phyloP scores from a whole-genome alignment of 2,113 vertebrate species.

The human region GRCh38 chr6:96225001-96225500 shows the following conservation, averaged over 20 bases:
- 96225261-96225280: background rate
- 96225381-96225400: background rate
- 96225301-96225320: background rate
- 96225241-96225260: background rate
- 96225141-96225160: background rate
- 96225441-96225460: background rate
- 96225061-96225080: background rate
- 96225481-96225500: conserved; percentile 24
- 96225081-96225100: background rate
- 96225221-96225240: background rate
- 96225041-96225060: background rate
- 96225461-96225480: background rate
- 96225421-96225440: background rate
- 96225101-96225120: background rate
- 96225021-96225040: background rate
- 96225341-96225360: background rate
- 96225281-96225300: background rate
- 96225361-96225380: background rate
- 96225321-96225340: background rate
- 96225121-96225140: background rate
- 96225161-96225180: background rate
- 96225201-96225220: background rate
- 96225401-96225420: background rate
- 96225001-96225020: background rate
- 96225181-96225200: background rate